A percentile compares a stretch with the other conserved stretches of the same genome.
phyloP scores from a whole-genome alignment of 2,888 invertebrate species.

The Podabrus alpinus region DNA sequence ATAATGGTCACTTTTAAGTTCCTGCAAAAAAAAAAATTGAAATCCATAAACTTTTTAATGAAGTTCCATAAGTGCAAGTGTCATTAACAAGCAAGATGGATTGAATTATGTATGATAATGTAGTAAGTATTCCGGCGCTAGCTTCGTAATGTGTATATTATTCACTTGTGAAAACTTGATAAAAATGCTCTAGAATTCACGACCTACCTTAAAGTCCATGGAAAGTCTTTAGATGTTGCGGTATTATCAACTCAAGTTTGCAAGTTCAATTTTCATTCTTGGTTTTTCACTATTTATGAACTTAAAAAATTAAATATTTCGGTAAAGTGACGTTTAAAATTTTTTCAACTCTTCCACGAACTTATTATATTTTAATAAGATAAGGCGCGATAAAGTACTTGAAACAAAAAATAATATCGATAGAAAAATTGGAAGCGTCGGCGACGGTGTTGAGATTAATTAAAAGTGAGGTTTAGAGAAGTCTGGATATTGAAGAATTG shows the following conservation, averaged over 20 bases:
- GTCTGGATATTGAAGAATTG: too few species aligned
- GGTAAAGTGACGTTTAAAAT: background rate
- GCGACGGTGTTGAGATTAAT: too few species aligned
- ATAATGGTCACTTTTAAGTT: background rate
- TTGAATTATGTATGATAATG: background rate
- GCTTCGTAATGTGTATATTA: background rate
- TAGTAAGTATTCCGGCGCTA: background rate
- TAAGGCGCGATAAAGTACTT: too few species aligned
- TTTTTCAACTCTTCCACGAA: background rate
- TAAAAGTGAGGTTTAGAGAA: too few species aligned
- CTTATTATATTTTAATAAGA: background rate
- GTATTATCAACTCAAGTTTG: slow-evolving; percentile 1
- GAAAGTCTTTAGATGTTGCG: slow-evolving; percentile 10
- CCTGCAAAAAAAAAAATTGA: background rate
- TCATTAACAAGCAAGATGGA: background rate
- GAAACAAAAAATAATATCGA: too few species aligned
- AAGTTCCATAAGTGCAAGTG: background rate
- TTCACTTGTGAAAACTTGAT: background rate
- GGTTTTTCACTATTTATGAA: background rate
- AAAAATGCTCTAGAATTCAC: slow-evolving; percentile 3
- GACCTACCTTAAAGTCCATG: slow-evolving; percentile 5
- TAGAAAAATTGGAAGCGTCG: too few species aligned
- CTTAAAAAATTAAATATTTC: background rate
- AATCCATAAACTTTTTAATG: background rate
- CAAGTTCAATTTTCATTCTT: background rate